Percentiles rank a stretch among this genome's conserved stretches.
These are phyloP conservation scores for Leptopilina boulardi DNA, from an alignment of 1,140 invertebrate genomes.

Conservation along the genomic window DNA sequence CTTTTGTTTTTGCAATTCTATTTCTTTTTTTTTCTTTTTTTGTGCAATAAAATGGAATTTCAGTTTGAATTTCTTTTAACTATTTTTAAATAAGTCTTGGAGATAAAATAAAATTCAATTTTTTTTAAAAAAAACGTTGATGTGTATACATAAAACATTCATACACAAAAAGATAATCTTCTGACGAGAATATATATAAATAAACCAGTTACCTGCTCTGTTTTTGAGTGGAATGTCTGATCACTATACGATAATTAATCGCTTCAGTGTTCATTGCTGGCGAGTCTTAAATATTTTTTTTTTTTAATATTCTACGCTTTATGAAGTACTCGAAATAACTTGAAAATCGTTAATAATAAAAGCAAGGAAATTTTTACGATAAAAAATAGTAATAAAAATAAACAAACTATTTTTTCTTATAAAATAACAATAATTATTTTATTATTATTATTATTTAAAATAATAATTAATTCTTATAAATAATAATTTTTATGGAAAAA, in stretches of 20 bases:
- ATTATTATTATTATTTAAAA: no score
- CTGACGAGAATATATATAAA: not conserved
- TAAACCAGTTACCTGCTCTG: conserved; percentile 10
- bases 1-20: no score
- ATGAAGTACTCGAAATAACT: not conserved
- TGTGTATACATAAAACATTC: not conserved
- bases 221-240: not conserved
- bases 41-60: no score
- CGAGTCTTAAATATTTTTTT: conserved; percentile 19
- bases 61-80: no score
- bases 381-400: no score
- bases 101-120: no score
- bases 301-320: not conserved
- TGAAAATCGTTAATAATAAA: conserved; percentile 4
- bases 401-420: no score
- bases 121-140: not conserved
- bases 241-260: conserved; percentile 3
- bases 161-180: not conserved
- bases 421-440: no score
- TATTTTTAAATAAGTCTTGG: no score
- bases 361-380: not conserved
- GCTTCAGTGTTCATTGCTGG: conserved; percentile 2
- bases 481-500: no score
- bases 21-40: no score
- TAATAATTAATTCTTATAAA: no score